Base-by-base conservation (phyloP, 2,797 vertebrate genomes). In the Bradypodion ventrale region DNA sequence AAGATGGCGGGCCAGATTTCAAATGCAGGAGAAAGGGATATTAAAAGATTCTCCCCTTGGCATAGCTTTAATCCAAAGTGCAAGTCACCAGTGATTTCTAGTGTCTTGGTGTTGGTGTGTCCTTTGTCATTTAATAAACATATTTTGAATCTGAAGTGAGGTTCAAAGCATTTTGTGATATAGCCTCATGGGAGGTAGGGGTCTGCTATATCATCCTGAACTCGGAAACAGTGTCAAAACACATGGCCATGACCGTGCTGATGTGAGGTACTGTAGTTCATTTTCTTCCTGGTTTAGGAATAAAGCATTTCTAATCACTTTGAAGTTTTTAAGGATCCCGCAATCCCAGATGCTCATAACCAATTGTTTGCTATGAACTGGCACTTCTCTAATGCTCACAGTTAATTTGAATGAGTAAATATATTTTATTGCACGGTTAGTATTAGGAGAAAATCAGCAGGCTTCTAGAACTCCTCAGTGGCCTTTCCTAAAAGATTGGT, bases 371-470 rank as follows among this genome's bases (percentile, higher is more conserved):
- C 73, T 84, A 62, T 32, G 87, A 90, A 89, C 73, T 70, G 87
- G 25, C 63, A 32, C 85, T 88, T 82, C 63, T 87, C 60, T 80
- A 80, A 83, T 44, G 80, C 85, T 79, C 0, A 0, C 56, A 12
- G 63, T 75, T 87, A 35, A 87, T 91, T 89, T 89, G 79, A 87
- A 85, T 65, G 1, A 86, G 62, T 29, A 59, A 23, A 9, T 0
- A 1, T 69, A 72, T 85, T 89, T 89, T 63, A 46, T 63, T 82
- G 40, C 80, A 29, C 66, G 82, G 83, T 80, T 78, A 80, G n/a
- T 91, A 91, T 91, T 91, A 89, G 88, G 85, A 37, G 56, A 83
- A 56, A 83, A 69, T 42, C 84, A 52, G 72, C 84, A 70, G 90
- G 90, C 40, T 90, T 85, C 82, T 29, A 82, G 63, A 32, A 75